A percentile compares a stretch with the other conserved stretches of the same genome.
phyloP scores from a whole-genome alignment of 2,113 vertebrate genomes.

The Ranitomeya imitator region DNA sequence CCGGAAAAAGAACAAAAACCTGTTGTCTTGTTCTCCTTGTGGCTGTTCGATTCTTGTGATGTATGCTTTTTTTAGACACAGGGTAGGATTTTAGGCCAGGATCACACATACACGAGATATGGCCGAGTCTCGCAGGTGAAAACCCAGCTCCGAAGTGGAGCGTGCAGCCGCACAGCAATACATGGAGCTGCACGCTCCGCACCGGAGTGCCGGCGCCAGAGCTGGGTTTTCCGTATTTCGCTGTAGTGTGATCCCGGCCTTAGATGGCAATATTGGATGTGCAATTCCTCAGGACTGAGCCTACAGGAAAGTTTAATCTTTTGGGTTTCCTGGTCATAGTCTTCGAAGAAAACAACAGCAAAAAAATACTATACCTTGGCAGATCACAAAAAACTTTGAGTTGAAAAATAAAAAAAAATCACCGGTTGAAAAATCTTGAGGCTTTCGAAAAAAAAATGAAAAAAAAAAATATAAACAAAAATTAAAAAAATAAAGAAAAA shows the following conservation, averaged over 20 bases:
- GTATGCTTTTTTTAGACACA: conserved; percentile 91
- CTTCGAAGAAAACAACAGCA: conserved; percentile 63
- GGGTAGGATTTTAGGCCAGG: conserved; percentile 76
- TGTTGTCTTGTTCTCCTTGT: conserved; percentile 87
- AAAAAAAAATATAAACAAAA: background rate
- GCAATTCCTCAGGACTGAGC: conserved; percentile 90
- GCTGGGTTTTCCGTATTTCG: no score
- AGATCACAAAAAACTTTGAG: conserved; percentile 78
- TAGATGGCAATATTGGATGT: conserved; percentile 92
- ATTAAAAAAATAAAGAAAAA: conserved; percentile 67
- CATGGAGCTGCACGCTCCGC: no score
- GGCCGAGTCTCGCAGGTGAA: no score
- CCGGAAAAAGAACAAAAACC: conserved; percentile 68
- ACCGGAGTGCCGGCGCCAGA: no score
- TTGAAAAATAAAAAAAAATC: conserved; percentile 74
- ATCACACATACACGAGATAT: no score
- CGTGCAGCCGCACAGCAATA: no score
- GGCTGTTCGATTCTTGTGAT: conserved; percentile 87
- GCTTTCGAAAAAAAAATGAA: conserved; percentile 83
- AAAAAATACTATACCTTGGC: conserved; percentile 79
- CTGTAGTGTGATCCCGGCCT: conserved; percentile 23
- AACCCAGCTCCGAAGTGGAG: no score
- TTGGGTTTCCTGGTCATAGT: conserved; percentile 81
- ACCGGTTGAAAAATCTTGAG: conserved; percentile 80
- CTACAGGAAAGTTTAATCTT: conserved; percentile 80